Percentiles rank a stretch among this genome's conserved stretches.
These are phyloP conservation scores for Melanocharis versteri DNA, from an alignment of 2,113 vertebrate species.

Conservation along the genomic window DNA sequence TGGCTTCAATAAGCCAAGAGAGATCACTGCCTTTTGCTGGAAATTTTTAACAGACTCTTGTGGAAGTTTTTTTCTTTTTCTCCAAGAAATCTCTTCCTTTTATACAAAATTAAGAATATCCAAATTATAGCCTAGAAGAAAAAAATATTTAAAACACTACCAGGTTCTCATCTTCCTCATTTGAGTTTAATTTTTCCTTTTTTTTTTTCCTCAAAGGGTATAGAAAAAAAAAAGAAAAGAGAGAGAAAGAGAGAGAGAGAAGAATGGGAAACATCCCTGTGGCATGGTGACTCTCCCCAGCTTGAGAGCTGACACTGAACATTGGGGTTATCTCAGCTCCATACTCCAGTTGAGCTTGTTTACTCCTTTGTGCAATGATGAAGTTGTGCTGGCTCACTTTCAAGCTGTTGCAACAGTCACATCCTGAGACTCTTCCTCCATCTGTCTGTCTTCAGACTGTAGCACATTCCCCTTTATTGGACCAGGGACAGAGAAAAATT, in stretches of 20 bases:
- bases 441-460: background rate
- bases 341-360: background rate
- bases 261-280: background rate
- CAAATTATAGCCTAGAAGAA: background rate
- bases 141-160: background rate
- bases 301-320: background rate
- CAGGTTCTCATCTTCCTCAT: background rate
- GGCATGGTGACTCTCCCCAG: background rate
- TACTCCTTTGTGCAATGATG: background rate
- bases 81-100: background rate
- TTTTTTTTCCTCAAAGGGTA: background rate
- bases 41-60: background rate
- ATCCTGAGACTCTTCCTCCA: background rate
- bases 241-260: background rate
- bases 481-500: background rate
- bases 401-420: constrained; percentile 5
- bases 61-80: background rate
- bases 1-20: background rate
- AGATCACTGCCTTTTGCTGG: background rate
- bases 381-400: background rate
- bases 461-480: background rate
- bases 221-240: rapidly evolving
- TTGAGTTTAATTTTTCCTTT: background rate
- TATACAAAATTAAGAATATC: background rate
- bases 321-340: background rate